Evolutionary conservation across 2,797 vertebrate species (phyloP).

Genomic region (Nyctalus aviator): DNA sequence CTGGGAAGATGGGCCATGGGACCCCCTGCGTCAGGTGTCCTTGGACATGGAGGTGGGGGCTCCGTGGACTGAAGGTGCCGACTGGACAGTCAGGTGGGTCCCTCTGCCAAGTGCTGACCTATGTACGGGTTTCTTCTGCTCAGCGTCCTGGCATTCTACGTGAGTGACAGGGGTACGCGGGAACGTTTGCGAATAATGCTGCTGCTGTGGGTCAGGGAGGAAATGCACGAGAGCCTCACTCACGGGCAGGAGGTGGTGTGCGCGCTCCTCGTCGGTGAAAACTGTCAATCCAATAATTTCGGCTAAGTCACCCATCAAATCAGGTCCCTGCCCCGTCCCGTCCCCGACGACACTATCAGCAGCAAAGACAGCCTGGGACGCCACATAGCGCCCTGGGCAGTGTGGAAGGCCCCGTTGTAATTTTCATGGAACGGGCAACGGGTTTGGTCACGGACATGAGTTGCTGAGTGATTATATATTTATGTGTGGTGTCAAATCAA

Average conservation of each 20-base stretch:
- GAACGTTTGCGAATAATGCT: slow-evolving; percentile 58
- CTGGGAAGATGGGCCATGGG: not conserved
- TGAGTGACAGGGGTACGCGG: slow-evolving; percentile 25
- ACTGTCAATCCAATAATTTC: slow-evolving; percentile 60
- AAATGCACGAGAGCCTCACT: not conserved
- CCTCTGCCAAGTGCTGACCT: not conserved
- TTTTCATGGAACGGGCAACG: not conserved
- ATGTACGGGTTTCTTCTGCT: slow-evolving; percentile 7
- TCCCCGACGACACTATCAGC: not conserved
- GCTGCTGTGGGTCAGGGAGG: slow-evolving; percentile 38
- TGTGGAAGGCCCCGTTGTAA: not conserved
- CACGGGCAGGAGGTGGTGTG: not conserved
- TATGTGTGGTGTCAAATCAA: slow-evolving; percentile 40
- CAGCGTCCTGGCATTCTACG: slow-evolving; percentile 7
- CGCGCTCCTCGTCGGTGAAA: slow-evolving; percentile 31
- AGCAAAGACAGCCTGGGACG: slow-evolving; percentile 35
- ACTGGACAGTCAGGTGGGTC: not conserved
- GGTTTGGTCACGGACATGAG: not conserved
- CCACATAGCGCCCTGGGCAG: not conserved
- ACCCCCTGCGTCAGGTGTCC: not conserved
- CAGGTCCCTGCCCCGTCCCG: not conserved
- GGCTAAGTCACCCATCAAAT: slow-evolving; percentile 40
- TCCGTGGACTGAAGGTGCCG: not conserved
- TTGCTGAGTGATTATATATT: not conserved
- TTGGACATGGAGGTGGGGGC: not conserved